These are phyloP conservation scores for Cryptotis parvus DNA, from an alignment of 2,113 vertebrate genomes.

Conservation along the genomic window DNA sequence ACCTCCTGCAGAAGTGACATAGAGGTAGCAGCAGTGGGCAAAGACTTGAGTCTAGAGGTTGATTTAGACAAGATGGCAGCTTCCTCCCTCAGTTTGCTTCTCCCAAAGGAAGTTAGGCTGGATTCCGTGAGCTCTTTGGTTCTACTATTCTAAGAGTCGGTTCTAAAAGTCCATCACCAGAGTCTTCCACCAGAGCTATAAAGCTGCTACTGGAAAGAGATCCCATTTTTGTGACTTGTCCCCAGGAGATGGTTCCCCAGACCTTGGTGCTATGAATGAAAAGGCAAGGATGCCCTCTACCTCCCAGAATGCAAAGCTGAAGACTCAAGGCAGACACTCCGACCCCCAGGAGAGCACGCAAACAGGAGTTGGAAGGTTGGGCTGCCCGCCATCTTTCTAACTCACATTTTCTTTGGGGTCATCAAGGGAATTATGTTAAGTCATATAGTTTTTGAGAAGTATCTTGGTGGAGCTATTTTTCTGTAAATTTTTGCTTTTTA, in stretches of 20 bases:
- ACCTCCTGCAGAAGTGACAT: neutral
- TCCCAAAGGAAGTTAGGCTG: neutral
- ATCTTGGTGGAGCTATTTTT: constrained; percentile 41
- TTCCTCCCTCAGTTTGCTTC: neutral
- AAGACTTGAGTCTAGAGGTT: neutral
- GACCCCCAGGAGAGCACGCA: neutral
- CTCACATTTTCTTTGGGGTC: neutral
- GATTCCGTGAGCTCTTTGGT: neutral
- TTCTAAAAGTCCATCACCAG: neutral
- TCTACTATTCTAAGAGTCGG: neutral
- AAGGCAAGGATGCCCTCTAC: neutral
- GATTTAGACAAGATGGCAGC: neutral
- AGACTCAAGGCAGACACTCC: neutral
- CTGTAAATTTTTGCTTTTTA: constrained; percentile 65
- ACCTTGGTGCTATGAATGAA: neutral
- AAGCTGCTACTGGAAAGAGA: neutral
- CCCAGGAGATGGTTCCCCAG: neutral
- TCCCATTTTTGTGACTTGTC: neutral
- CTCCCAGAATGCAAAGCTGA: neutral
- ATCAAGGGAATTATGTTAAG: constrained; percentile 52
- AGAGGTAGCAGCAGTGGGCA: neutral
- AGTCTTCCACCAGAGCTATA: neutral
- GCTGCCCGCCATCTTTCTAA: neutral
- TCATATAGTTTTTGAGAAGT: constrained; percentile 28
- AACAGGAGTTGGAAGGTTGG: neutral